These are phyloP conservation scores for Hylomyscus alleni DNA, from an alignment of 2,797 vertebrate genomes.

Conservation along the genomic window DNA sequence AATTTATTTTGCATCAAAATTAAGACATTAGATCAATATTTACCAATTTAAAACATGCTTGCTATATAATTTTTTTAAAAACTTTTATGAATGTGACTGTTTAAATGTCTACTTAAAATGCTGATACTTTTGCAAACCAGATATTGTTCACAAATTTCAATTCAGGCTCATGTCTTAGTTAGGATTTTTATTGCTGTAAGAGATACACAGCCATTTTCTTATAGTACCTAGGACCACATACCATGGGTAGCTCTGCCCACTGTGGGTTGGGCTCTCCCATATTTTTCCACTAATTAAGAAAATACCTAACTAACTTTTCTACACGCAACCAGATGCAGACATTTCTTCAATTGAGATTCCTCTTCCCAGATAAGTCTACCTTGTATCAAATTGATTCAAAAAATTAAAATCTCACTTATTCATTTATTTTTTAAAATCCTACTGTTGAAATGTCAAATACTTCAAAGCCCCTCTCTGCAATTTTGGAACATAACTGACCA, in stretches of 20 bases:
- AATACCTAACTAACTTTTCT: not conserved
- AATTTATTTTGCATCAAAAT: conserved; percentile 52
- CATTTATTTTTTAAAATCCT: conserved; percentile 53
- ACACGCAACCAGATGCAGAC: not conserved
- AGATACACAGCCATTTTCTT: no score
- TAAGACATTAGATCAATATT: conserved; percentile 46
- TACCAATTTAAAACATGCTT: conserved; percentile 23
- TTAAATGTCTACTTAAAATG: conserved; percentile 56
- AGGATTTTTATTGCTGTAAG: not conserved
- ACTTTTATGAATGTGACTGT: conserved; percentile 1
- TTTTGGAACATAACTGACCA: not conserved
- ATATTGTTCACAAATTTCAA: conserved; percentile 53
- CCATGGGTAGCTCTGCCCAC: no score
- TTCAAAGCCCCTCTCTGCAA: conserved; percentile 45
- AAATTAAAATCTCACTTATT: conserved; percentile 22
- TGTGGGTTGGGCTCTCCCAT: not conserved
- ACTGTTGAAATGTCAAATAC: conserved; percentile 60
- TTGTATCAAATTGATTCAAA: not conserved
- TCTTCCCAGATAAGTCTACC: not conserved
- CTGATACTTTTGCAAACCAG: conserved; percentile 26
- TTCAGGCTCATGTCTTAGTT: not conserved
- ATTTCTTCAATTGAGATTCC: not conserved
- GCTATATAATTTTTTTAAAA: not conserved
- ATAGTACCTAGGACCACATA: not conserved
- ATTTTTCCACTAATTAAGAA: not conserved